Conservation (phyloP, 2,797 vertebrate genomes). For the Artibeus lituratus region DNA sequence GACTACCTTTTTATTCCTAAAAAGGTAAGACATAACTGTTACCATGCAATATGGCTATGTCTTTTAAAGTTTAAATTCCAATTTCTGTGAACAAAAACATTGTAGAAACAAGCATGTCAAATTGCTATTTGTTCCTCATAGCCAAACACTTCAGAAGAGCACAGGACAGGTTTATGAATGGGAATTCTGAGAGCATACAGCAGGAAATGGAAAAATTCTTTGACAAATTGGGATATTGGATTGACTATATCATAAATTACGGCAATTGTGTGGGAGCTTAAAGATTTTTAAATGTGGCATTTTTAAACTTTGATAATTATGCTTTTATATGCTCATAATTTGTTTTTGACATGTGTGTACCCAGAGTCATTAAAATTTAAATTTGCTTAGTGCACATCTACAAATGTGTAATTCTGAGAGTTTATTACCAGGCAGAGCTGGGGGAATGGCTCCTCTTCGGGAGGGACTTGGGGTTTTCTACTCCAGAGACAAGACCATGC, state of each 20-base stretch:
- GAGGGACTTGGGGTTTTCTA: background rate
- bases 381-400: background rate
- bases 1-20: background rate
- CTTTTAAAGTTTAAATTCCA: background rate
- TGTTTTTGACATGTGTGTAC: slow-evolving; percentile 19
- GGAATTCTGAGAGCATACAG: background rate
- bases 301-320: slow-evolving; percentile 50
- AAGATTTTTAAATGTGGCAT: background rate
- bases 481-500: background rate
- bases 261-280: background rate
- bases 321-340: background rate
- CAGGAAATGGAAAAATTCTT: background rate
- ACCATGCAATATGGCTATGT: background rate
- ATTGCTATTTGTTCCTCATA: background rate
- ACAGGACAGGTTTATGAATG: background rate
- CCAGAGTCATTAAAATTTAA: slow-evolving; percentile 45
- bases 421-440: background rate
- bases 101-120: background rate
- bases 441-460: fast-evolving
- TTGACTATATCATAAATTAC: slow-evolving; percentile 29
- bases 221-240: background rate
- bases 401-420: background rate
- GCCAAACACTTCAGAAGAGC: background rate
- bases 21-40: background rate
- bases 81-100: background rate